Conservation (phyloP, 2,888 invertebrate genomes). For the Drymonia ruficornis region DNA sequence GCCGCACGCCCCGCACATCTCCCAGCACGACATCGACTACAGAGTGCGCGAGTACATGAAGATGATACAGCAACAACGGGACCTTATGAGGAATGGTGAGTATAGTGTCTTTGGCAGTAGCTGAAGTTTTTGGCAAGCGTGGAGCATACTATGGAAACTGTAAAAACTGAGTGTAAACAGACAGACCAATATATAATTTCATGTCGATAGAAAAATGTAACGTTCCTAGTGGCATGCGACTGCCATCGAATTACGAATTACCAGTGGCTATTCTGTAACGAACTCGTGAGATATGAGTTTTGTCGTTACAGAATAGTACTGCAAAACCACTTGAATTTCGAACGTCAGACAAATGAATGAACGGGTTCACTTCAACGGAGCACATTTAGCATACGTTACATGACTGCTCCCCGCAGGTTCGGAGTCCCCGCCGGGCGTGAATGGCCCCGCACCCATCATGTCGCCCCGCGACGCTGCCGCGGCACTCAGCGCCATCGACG, state of each 20-base stretch:
- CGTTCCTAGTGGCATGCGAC: too few relatives aligned
- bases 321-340: too few relatives aligned
- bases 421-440: conserved; percentile 76
- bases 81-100: conserved; percentile 73
- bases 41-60: conserved; percentile 93
- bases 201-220: too few relatives aligned
- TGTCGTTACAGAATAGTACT: too few relatives aligned
- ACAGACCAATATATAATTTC: too few relatives aligned
- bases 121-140: too few relatives aligned
- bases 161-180: not conserved
- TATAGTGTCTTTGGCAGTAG: not conserved
- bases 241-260: too few relatives aligned
- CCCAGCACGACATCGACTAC: conserved; percentile 90
- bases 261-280: too few relatives aligned
- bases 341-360: too few relatives aligned
- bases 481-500: conserved; percentile 88
- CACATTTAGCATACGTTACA: conserved; percentile 1
- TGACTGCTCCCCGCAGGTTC: conserved; percentile 50
- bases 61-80: conserved; percentile 84
- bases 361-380: not conserved
- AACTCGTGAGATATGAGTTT: too few relatives aligned
- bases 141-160: not conserved
- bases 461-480: conserved; percentile 76
- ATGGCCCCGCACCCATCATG: conserved; percentile 78
- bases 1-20: conserved; percentile 82